Evolutionary conservation across 35 echinoderm and acorn worm genomes (phyloP), one percentile per base, ranked within the genome.

Genomic region (Chiridota heheva): DNA sequence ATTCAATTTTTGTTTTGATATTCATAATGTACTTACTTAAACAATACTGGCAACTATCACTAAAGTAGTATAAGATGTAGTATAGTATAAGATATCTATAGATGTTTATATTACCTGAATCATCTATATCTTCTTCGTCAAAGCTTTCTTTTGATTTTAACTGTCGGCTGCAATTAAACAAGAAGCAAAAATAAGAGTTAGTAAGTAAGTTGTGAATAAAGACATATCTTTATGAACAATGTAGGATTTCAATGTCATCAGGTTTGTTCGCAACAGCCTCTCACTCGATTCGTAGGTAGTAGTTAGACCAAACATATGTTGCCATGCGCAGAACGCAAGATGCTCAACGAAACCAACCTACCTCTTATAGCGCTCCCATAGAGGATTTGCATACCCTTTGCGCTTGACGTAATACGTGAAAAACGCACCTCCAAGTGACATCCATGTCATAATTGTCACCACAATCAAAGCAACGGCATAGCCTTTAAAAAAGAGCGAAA

Each of bases 351-450:
- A 55, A 0, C 49, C 49, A n/a, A 16, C 41, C 49, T 47, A 72
- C 69, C 69, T 72, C 26, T 44, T 20, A 72, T 72, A 72, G 1
- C 69, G 10, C n/a, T 72, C 69, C n/a, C 44, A 27, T 27, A 72
- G 41, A 25, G 69, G 69, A n/a, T 72, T 25, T 15, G 49, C 35
- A 16, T 41, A 72, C 16, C 69, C 69, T 10, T 46, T 72, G 1
- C 69, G 24, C 49, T 72, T 72, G 7, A 72, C 6, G 26, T 72
- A 72, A 44, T 44, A 72, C 25, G 40, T 44, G 20, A 44, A 40
- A 44, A 72, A 44, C 5, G 49, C 40, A 24, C 69, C 40, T n/a
- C 69, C 69, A 72, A 72, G 20, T 41, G 69, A 42, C 26, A 72
- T 44, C 69, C 69, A 72, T 7, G 69, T 72, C 24, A 72, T 18